Base-by-base conservation (phyloP, 92 coral and sea anemone species). In the Epizoanthus ramosus region DNA sequence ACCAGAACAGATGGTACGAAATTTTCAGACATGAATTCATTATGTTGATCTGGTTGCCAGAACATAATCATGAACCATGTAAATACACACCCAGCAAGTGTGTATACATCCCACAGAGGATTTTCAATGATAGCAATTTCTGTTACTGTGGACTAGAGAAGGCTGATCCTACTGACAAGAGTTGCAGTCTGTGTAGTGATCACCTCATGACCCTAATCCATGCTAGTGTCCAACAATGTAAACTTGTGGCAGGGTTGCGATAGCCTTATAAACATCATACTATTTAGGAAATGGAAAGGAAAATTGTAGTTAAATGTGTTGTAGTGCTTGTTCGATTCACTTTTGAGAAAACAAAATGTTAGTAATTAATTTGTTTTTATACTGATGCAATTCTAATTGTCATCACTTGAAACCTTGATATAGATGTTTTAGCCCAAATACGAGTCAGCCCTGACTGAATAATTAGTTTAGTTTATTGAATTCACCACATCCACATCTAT, bases 41-140 rank as follows among this genome's bases (percentile, higher is more conserved):
- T 13, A 88, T 88, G 89, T 71, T 89, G 59, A 71, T 89, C 65
- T 86, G 89, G 92, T 72, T 89, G 16, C 89, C 89, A 72, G 92
- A 89, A 75, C 92, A 89, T 54, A 74, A 85, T 43, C 86, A 60
- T 68, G 87, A 82, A 52, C 79, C 90, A n/a, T 86, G 84, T 75
- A 56, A 73, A 23, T 82, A 89, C 60, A 75, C 80, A 53, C 87
- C 79, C 66, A 81, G 90, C 82, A 86, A 82, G 75, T 63, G 80
- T 68, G 90, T 86, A 19, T 86, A 86, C 77, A 89, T 86, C 82
- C 90, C n/a, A n/a, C 87, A 25, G 37, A 37, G 83, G 69, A 74
- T 57, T 80, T 81, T 73, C 35, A 39, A 72, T 57, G 88, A 81
- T 28, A 75, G 57, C 66, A 50, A 75, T 63, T 86, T 53, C 75